A percentile compares a stretch with the other conserved stretches of the same genome.
Evolutionary conservation across 2,888 invertebrate genomes (phyloP).

Genomic region (Dusona sp.): DNA sequence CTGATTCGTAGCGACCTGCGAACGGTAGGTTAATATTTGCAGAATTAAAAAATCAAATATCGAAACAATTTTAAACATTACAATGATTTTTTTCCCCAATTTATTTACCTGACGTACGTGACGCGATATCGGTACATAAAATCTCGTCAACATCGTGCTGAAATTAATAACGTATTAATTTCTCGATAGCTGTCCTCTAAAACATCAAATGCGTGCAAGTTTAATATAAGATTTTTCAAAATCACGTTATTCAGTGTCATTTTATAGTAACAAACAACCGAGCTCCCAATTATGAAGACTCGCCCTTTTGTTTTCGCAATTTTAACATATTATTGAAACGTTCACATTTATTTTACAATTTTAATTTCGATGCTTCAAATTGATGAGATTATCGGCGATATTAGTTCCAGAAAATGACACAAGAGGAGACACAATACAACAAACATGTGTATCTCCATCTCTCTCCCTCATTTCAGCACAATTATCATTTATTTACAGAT

Average conservation of each 20-base stretch:
- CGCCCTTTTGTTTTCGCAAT: neutral
- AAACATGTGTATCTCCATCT: neutral
- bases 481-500: neutral
- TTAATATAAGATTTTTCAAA: no score
- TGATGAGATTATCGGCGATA: neutral
- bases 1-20: slow-evolving; percentile 79
- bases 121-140: slow-evolving; percentile 46
- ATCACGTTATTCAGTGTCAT: no score
- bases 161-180: neutral
- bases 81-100: neutral
- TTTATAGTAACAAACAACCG: no score
- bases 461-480: neutral
- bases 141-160: slow-evolving; percentile 60
- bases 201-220: no score
- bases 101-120: slow-evolving; percentile 49
- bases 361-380: neutral
- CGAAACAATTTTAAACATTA: neutral
- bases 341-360: neutral
- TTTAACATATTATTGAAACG: neutral
- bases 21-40: neutral
- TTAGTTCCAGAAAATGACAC: slow-evolving; percentile 4
- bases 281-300: neutral
- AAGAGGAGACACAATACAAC: neutral
- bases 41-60: neutral
- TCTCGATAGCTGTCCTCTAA: neutral